Percentiles rank a stretch among this genome's conserved stretches.
Conservation (phyloP, 2,888 invertebrate genomes). For the Ceratothoa steindachneri region DNA sequence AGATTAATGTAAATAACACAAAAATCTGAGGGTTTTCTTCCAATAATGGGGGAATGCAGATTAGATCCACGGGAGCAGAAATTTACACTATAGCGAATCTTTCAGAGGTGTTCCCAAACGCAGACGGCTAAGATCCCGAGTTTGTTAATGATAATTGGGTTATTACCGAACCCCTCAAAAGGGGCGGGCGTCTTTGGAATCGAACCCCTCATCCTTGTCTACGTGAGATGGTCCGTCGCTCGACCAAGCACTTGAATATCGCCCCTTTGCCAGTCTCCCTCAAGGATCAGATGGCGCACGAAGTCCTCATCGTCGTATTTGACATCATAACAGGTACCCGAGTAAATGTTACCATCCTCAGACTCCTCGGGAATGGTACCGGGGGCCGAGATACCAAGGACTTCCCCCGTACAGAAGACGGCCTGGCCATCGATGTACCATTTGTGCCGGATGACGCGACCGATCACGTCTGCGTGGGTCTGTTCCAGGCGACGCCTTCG, state of each 20-base stretch:
- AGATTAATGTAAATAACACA: no score
- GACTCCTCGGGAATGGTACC: constrained; percentile 45
- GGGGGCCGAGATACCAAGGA: constrained; percentile 44
- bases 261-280: constrained; percentile 46
- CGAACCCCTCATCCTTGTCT: no score
- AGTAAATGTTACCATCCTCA: constrained; percentile 32
- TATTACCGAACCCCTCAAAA: no score
- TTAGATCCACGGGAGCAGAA: no score
- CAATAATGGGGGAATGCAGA: no score
- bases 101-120: no score
- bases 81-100: no score
- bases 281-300: constrained; percentile 40
- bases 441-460: constrained; percentile 41
- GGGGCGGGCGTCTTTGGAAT: no score
- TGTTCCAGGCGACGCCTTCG: constrained; percentile 41
- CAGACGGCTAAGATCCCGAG: no score
- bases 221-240: constrained; percentile 14
- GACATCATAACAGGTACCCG: constrained; percentile 43
- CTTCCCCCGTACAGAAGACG: constrained; percentile 40
- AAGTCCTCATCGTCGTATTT: constrained; percentile 47
- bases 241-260: constrained; percentile 36
- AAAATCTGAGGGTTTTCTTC: no score
- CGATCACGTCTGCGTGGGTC: constrained; percentile 35
- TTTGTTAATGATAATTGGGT: no score
- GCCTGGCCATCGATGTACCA: constrained; percentile 45